Evolutionary conservation across 1,140 invertebrate genomes (phyloP), one percentile per base, ranked within the genome.

Genomic region (Copidosoma floridanum): DNA sequence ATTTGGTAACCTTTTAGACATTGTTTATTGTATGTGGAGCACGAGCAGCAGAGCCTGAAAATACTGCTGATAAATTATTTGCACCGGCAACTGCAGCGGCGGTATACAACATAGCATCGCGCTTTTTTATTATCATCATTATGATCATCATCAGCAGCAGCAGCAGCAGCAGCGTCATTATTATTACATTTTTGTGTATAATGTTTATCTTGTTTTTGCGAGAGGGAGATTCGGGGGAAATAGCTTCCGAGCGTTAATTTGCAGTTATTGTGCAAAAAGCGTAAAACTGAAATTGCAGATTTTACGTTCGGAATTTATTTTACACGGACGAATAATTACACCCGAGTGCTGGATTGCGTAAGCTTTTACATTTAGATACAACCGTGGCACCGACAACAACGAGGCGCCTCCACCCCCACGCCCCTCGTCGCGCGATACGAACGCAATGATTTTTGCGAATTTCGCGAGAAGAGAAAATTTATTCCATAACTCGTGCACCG

Each of bases 251-350:
- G 46, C 60, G 53, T 62, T 62, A 62, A 62, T 62, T 62, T 62
- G 60, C 60, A 62, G 53, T 62, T 62, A 62, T 57, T 62, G 60
- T 62, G 60, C 60, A 62, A 62, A 62, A 62, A 62, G 60, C 60
- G 60, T 62, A 62, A 62, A 62, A 62, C 60, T 62, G 60, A 57
- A 62, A 62, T 62, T 62, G 60, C 60, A 62, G 52, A 62, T 62
- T 62, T 62, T 62, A 62, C 60, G 60, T 51, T 50, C 27, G 53
- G 53, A 62, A 62, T 62, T 62, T 62, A 62, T 62, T 62, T 62
- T 57, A 62, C 60, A 62, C 60, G 53, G 53, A 53, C 60, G 60
- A 62, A 62, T 62, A 56, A 62, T 62, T 62, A 62, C 57, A 62
- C 60, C n/a, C 29, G 52, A 40, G 59, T 29, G 37, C 21, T 48